Evolutionary conservation across 2,113 vertebrate species (phyloP).

Genomic region (Clarias magur): DNA sequence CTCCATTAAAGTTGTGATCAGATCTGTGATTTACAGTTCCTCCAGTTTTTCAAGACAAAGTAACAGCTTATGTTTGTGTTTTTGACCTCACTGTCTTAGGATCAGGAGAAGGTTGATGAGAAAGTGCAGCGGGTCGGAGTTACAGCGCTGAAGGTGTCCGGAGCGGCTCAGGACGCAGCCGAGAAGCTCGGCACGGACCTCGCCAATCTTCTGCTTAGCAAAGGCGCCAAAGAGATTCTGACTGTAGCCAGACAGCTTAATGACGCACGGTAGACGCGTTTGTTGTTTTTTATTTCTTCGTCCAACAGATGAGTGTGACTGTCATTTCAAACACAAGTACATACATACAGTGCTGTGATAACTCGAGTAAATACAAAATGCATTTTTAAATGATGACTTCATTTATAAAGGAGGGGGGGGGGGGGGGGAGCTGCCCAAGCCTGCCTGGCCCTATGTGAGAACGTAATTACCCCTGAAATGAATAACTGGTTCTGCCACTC

Average conservation of each 20-base stretch:
- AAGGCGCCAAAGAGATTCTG: conserved; percentile 81
- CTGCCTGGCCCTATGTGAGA: no score
- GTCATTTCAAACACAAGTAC: background rate
- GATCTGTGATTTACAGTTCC: background rate
- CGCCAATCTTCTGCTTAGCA: conserved; percentile 77
- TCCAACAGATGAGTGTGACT: background rate
- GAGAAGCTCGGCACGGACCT: conserved; percentile 77
- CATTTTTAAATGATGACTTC: no score
- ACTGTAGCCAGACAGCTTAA: conserved; percentile 80
- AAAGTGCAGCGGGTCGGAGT: conserved; percentile 76
- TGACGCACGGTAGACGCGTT: conserved; percentile 66
- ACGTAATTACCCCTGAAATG: no score
- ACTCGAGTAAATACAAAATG: no score
- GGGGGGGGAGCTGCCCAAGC: no score
- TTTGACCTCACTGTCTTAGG: background rate
- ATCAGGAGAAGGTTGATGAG: conserved; percentile 74
- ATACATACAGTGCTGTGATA: no score
- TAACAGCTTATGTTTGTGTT: background rate
- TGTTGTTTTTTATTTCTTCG: background rate
- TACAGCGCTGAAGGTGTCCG: conserved; percentile 72
- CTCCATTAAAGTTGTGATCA: background rate
- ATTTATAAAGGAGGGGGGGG: no score
- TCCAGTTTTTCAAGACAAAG: background rate
- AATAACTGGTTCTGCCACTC: no score
- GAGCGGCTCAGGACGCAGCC: conserved; percentile 71